Base-by-base conservation (phyloP, 1,140 invertebrate genomes). In the Drosophila quadrilineata region DNA sequence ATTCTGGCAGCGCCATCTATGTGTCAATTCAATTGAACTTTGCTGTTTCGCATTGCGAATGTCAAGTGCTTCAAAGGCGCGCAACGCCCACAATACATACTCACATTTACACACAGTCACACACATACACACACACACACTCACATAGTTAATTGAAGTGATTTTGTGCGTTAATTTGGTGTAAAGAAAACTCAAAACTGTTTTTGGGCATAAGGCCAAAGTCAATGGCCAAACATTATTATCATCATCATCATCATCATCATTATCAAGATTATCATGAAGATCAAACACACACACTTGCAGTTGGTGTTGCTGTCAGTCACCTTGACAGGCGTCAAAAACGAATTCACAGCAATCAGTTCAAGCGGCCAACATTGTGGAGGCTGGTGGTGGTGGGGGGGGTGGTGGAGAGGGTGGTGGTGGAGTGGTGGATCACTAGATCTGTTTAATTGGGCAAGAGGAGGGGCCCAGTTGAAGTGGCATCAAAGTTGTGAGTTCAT, bases 121-220 rank as follows among this genome's bases (percentile, higher is more conserved):
- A 22, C 29, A 22, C 17, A 22, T 19, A 35, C 46, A 24, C 31
- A 29, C 14, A 28, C 50, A 53, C 33, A n/a, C 49, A 33, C 58
- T 50, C 49, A 21, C 24, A 36, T 10, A 12, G 3, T 56, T 75
- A 85, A 86, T 85, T 85, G 75, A 85, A 66, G 67, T 85, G 72
- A 80, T 76, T 82, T 82, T 84, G 28, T 77, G 79, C 79, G 70
- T 45, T 85, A 85, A 85, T 85, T 85, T 69, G 48, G 58, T 75
- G 79, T 73, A 59, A 80, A 82, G 52, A 71, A 57, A 65, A 36
- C 29, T 36, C 22, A 58, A 29, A 43, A 12, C 22, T 24, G 8
- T 10, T 6, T 26, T 49, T 19, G 17, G 35, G 3, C 31, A 22
- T 29, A 35, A 62, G 59, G 58, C 58, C 52, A 56, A 56, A 69